phyloP scores from a whole-genome alignment of 2,113 vertebrate species.

The Xiphophorus hellerii region DNA sequence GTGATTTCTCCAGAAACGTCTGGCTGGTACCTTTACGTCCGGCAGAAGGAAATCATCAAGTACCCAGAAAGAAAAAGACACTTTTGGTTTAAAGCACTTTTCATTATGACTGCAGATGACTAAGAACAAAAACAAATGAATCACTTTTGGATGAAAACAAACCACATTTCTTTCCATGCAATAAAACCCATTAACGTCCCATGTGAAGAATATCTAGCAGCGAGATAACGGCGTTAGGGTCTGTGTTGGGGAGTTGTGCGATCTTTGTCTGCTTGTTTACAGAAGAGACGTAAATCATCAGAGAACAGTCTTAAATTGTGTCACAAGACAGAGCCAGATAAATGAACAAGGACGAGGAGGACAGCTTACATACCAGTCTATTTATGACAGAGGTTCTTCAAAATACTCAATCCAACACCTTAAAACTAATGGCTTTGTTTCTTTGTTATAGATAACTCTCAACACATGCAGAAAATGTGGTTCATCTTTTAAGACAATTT shows the following conservation, averaged over 20 bases:
- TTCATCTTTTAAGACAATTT: neutral
- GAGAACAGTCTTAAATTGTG: conserved; percentile 66
- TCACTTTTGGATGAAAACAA: conserved; percentile 51
- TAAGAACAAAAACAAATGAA: conserved; percentile 61
- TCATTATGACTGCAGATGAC: conserved; percentile 44
- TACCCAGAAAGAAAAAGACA: conserved; percentile 5
- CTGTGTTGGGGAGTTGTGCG: conserved; percentile 46
- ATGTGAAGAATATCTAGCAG: conserved; percentile 65
- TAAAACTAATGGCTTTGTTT: conserved; percentile 5
- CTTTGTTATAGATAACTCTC: neutral
- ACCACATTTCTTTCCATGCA: conserved; percentile 49
- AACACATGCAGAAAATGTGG: neutral
- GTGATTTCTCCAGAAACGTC: neutral
- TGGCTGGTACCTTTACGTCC: neutral
- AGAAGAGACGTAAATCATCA: conserved; percentile 71
- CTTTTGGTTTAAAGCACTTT: conserved; percentile 19
- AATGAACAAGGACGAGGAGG: conserved; percentile 27
- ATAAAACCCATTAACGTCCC: conserved; percentile 68
- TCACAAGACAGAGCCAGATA: conserved; percentile 55
- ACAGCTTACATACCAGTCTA: conserved; percentile 51
- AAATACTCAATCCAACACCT: conserved; percentile 36
- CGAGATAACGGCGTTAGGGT: conserved; percentile 57
- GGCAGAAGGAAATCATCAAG: conserved; percentile 40
- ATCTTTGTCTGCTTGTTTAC: conserved; percentile 66
- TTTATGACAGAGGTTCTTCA: conserved; percentile 59